Evolutionary conservation across 1,140 invertebrate species (phyloP).

Genomic region (Lepidurus packardi): DNA sequence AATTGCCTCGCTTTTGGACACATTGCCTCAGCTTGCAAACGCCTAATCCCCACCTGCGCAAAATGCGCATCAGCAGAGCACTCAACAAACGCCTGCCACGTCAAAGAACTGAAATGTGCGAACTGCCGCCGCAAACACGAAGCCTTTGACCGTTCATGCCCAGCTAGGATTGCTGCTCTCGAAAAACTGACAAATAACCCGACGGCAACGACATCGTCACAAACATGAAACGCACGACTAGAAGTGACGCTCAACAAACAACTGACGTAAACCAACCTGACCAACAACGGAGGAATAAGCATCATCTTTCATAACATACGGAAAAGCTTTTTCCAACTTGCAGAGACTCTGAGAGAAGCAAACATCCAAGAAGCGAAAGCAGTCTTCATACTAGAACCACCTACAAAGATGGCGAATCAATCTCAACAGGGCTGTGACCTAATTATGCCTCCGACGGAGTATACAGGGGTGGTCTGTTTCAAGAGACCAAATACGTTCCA

Average conservation of each 20-base stretch:
- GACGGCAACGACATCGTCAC: neutral
- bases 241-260: neutral
- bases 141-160: neutral
- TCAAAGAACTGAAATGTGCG: neutral
- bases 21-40: conserved; percentile 2
- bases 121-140: conserved; percentile 1
- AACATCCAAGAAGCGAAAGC: neutral
- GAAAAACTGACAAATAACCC: neutral
- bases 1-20: conserved; percentile 25
- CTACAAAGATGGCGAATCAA: neutral
- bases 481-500: neutral
- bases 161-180: neutral
- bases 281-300: neutral
- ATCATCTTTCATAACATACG: neutral
- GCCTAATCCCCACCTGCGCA: neutral
- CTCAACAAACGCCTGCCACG: neutral
- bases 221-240: neutral
- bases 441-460: neutral
- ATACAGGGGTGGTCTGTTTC: neutral
- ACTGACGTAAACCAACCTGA: neutral
- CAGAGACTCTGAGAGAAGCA: neutral
- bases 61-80: conserved; percentile 13
- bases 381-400: neutral
- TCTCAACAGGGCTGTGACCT: neutral
- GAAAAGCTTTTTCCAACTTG: neutral